phyloP scores from a whole-genome alignment of 1,140 invertebrate genomes.

The Drosophila lacertosa region DNA sequence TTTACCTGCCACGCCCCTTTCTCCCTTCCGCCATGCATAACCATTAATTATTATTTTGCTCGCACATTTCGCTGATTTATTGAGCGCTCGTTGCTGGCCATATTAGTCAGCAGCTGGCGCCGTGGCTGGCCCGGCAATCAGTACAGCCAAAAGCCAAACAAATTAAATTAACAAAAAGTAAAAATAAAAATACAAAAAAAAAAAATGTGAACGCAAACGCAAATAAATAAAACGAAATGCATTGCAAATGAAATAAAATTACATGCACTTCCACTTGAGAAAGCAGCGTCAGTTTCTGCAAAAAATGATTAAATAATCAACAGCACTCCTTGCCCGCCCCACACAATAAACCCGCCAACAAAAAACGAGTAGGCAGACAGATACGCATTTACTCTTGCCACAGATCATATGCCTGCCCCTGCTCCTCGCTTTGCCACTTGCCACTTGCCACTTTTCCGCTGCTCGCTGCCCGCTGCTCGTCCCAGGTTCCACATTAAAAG shows the following conservation, averaged over 20 bases:
- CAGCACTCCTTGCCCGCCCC: conserved; percentile 30
- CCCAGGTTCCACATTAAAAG: conserved; percentile 67
- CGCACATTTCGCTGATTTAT: conserved; percentile 79
- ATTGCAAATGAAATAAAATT: conserved; percentile 75
- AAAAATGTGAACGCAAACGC: conserved; percentile 3
- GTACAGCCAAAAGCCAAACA: conserved; percentile 38
- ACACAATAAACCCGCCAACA: conserved; percentile 16
- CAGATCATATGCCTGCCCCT: conserved; percentile 19
- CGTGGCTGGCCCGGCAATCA: conserved; percentile 53
- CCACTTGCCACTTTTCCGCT: no score
- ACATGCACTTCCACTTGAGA: conserved; percentile 78
- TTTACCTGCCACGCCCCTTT: not conserved
- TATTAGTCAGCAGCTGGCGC: conserved; percentile 17
- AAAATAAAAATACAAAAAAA: conserved; percentile 40
- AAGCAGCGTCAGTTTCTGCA: conserved; percentile 44
- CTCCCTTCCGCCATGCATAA: not conserved
- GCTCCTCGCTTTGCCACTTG: no score
- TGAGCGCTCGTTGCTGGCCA: conserved; percentile 43
- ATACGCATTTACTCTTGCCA: conserved; percentile 31
- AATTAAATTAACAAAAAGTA: no score
- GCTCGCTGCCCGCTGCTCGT: not conserved
- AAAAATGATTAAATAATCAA: conserved; percentile 79
- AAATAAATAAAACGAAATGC: conserved; percentile 48
- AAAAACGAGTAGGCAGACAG: conserved; percentile 28
- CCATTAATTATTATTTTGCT: conserved; percentile 77